Percentiles rank a stretch among this genome's conserved stretches.
phyloP scores from a whole-genome alignment of 92 coral and sea anemone genomes.

The Diadumene lineata region DNA sequence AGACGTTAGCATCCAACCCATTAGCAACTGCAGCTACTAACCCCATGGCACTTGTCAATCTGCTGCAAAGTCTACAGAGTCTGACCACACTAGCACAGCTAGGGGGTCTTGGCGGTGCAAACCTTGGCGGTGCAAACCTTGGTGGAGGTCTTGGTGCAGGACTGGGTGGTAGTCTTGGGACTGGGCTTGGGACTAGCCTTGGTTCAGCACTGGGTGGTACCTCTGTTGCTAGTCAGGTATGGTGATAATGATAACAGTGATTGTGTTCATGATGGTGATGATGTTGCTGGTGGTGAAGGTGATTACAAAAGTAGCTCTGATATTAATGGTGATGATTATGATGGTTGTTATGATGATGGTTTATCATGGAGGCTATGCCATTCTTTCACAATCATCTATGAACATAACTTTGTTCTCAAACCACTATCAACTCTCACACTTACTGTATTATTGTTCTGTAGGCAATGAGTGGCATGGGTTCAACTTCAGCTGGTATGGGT shows the following conservation, averaged over 20 bases:
- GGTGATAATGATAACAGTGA: neutral
- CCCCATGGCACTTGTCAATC: slow-evolving; percentile 83
- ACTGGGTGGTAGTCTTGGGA: slow-evolving; percentile 1
- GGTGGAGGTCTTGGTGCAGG: slow-evolving; percentile 17
- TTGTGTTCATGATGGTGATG: neutral
- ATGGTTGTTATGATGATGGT: neutral
- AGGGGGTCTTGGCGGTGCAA: slow-evolving; percentile 37
- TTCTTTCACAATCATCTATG: no score
- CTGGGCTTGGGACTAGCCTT: slow-evolving; percentile 8
- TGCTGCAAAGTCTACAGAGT: slow-evolving; percentile 84
- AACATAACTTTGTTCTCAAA: no score
- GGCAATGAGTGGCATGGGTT: slow-evolving; percentile 6
- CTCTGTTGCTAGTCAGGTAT: neutral
- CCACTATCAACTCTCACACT: no score
- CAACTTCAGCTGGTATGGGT: slow-evolving; percentile 7
- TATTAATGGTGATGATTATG: neutral
- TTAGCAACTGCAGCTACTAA: slow-evolving; percentile 49
- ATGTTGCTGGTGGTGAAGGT: neutral
- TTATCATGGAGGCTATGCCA: neutral
- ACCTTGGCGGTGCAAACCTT: slow-evolving; percentile 14
- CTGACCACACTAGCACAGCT: slow-evolving; percentile 51
- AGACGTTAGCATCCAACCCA: slow-evolving; percentile 21
- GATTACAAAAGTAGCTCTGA: neutral
- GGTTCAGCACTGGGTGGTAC: neutral
- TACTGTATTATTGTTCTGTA: neutral